Evolutionary conservation across 2,888 invertebrate species (phyloP).

Genomic region (Amphipyra tragopoginis): DNA sequence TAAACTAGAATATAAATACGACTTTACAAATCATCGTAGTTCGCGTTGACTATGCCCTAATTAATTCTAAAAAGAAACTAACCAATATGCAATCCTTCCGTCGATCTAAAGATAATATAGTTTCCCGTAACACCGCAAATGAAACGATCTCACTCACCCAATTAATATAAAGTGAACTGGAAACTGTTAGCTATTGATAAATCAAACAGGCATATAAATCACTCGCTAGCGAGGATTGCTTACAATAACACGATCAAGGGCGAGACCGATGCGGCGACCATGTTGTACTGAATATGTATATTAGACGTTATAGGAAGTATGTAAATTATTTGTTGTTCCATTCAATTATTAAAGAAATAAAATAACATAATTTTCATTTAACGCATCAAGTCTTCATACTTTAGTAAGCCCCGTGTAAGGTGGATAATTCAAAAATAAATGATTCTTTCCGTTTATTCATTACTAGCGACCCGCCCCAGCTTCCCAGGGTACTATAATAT

Average conservation of each 20-base stretch:
- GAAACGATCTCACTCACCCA: slow-evolving; percentile 21
- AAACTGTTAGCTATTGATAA: slow-evolving; percentile 28
- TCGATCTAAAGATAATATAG: background rate
- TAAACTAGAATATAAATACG: too few relatives aligned
- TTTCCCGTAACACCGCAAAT: slow-evolving; percentile 1
- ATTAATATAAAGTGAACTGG: slow-evolving; percentile 21
- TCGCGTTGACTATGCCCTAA: background rate
- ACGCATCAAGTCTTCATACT: too few relatives aligned
- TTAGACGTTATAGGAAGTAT: too few relatives aligned
- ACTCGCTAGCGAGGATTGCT: slow-evolving; percentile 28
- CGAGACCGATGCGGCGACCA: slow-evolving; percentile 3
- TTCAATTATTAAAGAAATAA: too few relatives aligned
- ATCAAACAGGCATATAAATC: slow-evolving; percentile 42
- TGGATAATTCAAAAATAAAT: too few relatives aligned
- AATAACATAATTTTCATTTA: too few relatives aligned
- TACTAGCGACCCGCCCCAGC: too few relatives aligned
- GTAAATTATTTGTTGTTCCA: too few relatives aligned
- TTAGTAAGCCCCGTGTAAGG: too few relatives aligned
- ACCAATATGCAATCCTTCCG: slow-evolving; percentile 12
- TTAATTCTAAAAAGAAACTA: background rate
- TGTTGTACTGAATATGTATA: background rate
- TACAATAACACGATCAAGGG: slow-evolving; percentile 17
- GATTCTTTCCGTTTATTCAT: too few relatives aligned
- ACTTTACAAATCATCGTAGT: too few relatives aligned
- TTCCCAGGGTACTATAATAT: too few relatives aligned